Base-by-base conservation (phyloP, 2,113 vertebrate genomes). In the Lontra canadensis region DNA sequence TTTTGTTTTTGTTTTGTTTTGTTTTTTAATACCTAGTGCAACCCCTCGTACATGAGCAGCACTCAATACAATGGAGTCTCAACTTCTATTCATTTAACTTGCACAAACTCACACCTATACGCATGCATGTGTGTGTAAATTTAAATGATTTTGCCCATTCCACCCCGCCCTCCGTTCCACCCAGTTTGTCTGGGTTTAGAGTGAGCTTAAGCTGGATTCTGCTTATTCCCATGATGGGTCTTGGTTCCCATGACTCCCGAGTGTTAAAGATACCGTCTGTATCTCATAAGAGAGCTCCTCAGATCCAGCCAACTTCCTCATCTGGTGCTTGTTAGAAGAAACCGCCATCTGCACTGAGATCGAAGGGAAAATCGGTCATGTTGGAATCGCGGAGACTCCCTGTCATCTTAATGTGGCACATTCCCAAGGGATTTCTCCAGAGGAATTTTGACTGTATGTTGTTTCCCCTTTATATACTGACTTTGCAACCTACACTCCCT, bases 111-210 rank as follows among this genome's bases (percentile, higher is more conserved):
- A 63, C n/a, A 59, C 29, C 26, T 5, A 15, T 55, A 23, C 2
- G 9, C 39, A 12, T 42, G 31, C 2, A 12, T 2, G 1, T 1
- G 1, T 18, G 42, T 23, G 5, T 44, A 52, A 6, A 15, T 34
- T 59, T 61, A 86, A 74, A 31, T n/a, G 63, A 79, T 57, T 57
- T 36, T 6, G 21, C 13, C 20, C 59, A 17, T 26, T 8, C 26
- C 25, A 39, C 34, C 5, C n/a, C 55, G 31, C 31, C n/a, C 47
- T 83, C 39, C 3, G 1, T 29, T 65, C 74, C 12, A 7, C 10
- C 9, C 61, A 49, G 0, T 25, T 52, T 44, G 39, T 57, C 42
- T 80, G 49, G 39, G 36, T 92, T 57, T 29, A 23, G 17, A 63
- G 88, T 25, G 31, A 85, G 78, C 2, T 0, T 55, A 3, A 76